Evolutionary conservation across 2,113 vertebrate genomes (phyloP), one percentile per base, ranked within the genome.

Genomic region (Ameiurus melas): DNA sequence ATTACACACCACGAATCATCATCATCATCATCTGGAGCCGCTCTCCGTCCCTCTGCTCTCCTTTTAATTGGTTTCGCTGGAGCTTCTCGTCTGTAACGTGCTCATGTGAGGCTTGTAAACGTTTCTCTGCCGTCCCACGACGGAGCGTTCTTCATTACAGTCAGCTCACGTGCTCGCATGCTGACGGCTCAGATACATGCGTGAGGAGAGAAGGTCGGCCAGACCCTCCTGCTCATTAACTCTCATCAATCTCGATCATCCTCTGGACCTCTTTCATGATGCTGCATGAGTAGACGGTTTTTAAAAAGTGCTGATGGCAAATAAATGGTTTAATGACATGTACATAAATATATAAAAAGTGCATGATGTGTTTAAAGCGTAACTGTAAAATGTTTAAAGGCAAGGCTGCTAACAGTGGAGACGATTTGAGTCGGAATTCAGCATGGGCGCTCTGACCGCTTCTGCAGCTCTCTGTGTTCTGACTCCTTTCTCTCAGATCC

Each of bases 1-100:
- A 88, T 89, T 90, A 87, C 89, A 87, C 89, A 85, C 81, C 83
- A 73, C 51, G 85, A 90, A 84, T 55, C 53, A 14, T 55, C 53
- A 14, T 55, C 53, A 14, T 89, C 47, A 27, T 90, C 70, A 83
- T 89, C 47, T 85, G 82, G 62, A 88, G 87, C 64, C 71, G 51
- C 70, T 77, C 51, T 66, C 77, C 68, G 60, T 90, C 83, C 79
- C 83, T 89, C 80, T 20, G 30, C n/a, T 73, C 70, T n/a, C 25
- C 3, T 30, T 84, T 89, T 91, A 91, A 91, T 91, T 91, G 90
- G 90, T 90, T 91, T 90, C 87, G 79, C 80, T 88, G 89, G 89
- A 90, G 70, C 86, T 87, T 85, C 60, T n/a, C 13, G 57, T 89
- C 87, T 85, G 64, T 68, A 57, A 86, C 68, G 30, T 20, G 83